phyloP scores from a whole-genome alignment of 2,113 vertebrate genomes.

The Mirounga angustirostris region DNA sequence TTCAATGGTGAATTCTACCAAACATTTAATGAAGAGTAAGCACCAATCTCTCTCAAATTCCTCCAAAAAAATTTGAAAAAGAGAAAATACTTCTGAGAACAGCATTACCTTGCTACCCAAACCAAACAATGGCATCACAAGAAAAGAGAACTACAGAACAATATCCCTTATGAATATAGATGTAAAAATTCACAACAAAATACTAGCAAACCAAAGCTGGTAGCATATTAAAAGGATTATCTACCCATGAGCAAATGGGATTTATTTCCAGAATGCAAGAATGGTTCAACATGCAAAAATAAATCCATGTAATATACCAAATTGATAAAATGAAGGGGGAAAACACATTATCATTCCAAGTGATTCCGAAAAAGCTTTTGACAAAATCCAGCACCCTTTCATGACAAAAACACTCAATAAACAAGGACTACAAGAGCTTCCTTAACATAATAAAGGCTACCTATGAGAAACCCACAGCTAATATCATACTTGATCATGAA shows the following conservation, averaged over 20 bases:
- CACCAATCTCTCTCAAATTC: neutral
- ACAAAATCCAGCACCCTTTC: neutral
- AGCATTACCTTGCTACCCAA: neutral
- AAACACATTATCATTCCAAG: neutral
- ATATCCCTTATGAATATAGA: neutral
- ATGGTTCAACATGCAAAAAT: neutral
- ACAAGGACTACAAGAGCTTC: neutral
- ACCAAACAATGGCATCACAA: neutral
- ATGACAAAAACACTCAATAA: neutral
- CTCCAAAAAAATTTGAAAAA: neutral
- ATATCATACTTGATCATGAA: neutral
- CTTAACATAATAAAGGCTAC: neutral
- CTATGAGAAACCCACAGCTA: neutral
- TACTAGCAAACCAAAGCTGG: neutral
- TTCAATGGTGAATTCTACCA: neutral
- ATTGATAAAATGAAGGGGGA: neutral
- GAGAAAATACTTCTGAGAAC: neutral
- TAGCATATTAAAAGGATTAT: neutral
- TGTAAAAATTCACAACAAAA: neutral
- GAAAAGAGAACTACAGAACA: neutral
- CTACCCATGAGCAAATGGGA: neutral
- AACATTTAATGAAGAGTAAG: neutral
- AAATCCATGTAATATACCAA: neutral
- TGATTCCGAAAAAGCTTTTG: neutral
- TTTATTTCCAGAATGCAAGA: neutral